A percentile compares a stretch with the other conserved stretches of the same genome.
phyloP scores from a whole-genome alignment of 2,797 vertebrate genomes.

The Atherinosoma microstoma region DNA sequence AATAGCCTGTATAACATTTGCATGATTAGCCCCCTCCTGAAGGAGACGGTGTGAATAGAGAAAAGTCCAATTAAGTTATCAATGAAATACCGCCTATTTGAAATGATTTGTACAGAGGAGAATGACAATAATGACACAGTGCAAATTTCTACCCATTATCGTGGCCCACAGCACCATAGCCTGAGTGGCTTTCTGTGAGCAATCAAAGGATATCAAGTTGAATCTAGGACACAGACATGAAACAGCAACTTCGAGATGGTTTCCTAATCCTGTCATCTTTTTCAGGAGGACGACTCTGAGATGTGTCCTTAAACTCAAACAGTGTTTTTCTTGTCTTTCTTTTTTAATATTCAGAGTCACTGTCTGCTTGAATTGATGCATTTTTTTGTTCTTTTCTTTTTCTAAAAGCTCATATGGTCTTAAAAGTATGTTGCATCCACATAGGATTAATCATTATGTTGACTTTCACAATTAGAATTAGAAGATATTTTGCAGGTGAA shows the following conservation, averaged over 20 bases:
- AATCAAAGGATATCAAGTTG: constrained; percentile 67
- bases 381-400: too few species aligned
- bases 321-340: constrained; percentile 1
- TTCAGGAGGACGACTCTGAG: constrained; percentile 63
- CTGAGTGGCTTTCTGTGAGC: constrained; percentile 49
- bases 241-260: constrained; percentile 70
- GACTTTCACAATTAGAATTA: too few species aligned
- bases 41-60: constrained; percentile 28
- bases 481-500: too few species aligned
- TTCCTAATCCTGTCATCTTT: constrained; percentile 73
- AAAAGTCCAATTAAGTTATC: constrained; percentile 53
- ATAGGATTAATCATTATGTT: background rate
- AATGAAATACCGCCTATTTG: constrained; percentile 47
- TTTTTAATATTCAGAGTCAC: background rate
- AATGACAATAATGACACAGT: constrained; percentile 69
- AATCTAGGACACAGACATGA: constrained; percentile 76
- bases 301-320: constrained; percentile 59
- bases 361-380: background rate
- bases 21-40: constrained; percentile 59
- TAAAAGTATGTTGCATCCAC: too few species aligned
- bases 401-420: too few species aligned
- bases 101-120: constrained; percentile 44
- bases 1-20: constrained; percentile 63
- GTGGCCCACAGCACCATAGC: constrained; percentile 45
- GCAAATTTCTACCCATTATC: constrained; percentile 59